A percentile compares a stretch with the other conserved stretches of the same genome.
phyloP scores from a whole-genome alignment of 2,113 vertebrate species.

The Cricetomys ansorgei region DNA sequence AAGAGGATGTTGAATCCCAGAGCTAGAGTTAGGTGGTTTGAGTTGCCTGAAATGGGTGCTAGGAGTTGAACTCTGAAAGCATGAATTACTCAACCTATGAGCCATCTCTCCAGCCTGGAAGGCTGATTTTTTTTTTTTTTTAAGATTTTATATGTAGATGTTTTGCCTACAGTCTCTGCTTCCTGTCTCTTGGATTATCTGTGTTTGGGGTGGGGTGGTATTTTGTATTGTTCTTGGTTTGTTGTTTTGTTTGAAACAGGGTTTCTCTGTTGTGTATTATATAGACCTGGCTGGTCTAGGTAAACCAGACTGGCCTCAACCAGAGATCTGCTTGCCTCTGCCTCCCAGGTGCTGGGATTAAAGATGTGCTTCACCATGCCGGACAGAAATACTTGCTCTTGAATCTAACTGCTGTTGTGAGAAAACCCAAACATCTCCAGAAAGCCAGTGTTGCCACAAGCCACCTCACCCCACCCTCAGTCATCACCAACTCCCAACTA shows the following conservation, averaged over 20 bases:
- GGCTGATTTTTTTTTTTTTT: not conserved
- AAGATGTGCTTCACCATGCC: not conserved
- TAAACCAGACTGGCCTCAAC: not conserved
- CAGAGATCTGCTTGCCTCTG: not conserved
- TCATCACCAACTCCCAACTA: not conserved
- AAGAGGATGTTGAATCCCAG: not conserved
- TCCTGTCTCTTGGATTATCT: not conserved
- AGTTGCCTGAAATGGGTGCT: not conserved
- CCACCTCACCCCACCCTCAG: not conserved
- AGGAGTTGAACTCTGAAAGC: not conserved
- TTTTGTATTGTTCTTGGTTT: not conserved
- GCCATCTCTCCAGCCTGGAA: not conserved
- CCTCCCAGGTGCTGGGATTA: not conserved
- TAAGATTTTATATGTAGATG: not conserved
- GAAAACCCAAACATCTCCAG: not conserved
- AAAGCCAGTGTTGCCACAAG: not conserved
- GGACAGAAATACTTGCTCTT: not conserved
- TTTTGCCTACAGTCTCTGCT: not conserved
- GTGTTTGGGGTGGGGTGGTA: no score
- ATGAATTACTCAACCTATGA: not conserved
- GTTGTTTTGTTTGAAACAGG: not conserved
- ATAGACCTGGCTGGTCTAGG: not conserved
- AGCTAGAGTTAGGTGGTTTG: not conserved
- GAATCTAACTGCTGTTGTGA: not conserved
- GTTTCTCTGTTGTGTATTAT: no score